These are phyloP conservation scores for Macrobrachium nipponense DNA, from an alignment of 1,140 invertebrate species.

Conservation along the genomic window DNA sequence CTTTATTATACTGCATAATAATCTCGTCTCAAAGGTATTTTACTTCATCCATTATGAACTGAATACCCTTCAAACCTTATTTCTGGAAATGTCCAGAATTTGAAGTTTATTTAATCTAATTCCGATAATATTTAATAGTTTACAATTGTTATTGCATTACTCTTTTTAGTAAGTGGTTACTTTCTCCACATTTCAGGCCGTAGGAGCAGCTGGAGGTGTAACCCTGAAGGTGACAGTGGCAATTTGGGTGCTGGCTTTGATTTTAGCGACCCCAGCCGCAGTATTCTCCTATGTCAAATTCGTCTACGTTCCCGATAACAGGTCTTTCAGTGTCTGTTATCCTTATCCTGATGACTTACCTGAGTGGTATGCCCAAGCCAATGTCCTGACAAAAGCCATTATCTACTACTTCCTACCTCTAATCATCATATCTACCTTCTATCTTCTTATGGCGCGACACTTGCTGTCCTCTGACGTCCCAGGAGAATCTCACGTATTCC, in stretches of 20 bases:
- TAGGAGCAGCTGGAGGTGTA: slow-evolving; percentile 23
- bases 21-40: too few relatives aligned
- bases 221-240: slow-evolving; percentile 20
- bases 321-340: slow-evolving; percentile 34
- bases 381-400: slow-evolving; percentile 31
- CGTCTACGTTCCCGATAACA: background rate
- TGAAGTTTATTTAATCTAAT: too few relatives aligned
- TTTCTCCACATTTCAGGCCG: slow-evolving; percentile 6
- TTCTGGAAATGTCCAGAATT: too few relatives aligned
- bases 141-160: background rate
- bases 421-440: slow-evolving; percentile 39
- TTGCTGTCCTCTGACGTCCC: slow-evolving; percentile 18
- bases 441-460: slow-evolving; percentile 42
- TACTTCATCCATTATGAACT: too few relatives aligned
- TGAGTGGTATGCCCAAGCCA: slow-evolving; percentile 29
- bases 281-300: slow-evolving; percentile 26
- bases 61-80: too few relatives aligned
- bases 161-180: background rate
- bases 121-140: too few relatives aligned
- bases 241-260: slow-evolving; percentile 43
- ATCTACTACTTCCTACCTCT: slow-evolving; percentile 43
- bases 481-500: slow-evolving; percentile 36
- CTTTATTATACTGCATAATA: too few relatives aligned
- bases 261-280: slow-evolving; percentile 36
- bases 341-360: slow-evolving; percentile 18